phyloP scores from a whole-genome alignment of 2,113 vertebrate genomes.

The Pyrgilauda ruficollis region DNA sequence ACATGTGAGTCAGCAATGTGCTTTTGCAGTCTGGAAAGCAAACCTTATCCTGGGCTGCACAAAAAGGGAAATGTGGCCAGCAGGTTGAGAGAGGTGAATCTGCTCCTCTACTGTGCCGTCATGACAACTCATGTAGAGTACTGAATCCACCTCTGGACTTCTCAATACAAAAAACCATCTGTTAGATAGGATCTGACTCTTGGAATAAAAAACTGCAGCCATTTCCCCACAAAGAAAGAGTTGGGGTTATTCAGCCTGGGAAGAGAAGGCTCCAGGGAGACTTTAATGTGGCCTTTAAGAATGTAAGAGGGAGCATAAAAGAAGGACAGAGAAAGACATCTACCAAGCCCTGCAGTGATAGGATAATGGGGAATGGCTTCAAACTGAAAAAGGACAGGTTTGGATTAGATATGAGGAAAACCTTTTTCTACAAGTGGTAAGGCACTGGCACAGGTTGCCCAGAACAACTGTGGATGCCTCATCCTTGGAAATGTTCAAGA shows the following conservation, averaged over 20 bases:
- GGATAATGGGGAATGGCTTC: neutral
- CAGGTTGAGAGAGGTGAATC: neutral
- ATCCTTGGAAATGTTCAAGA: neutral
- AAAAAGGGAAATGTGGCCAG: neutral
- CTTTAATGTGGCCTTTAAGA: neutral
- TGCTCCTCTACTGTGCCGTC: neutral
- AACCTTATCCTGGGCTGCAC: neutral
- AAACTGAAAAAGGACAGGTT: neutral
- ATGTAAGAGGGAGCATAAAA: neutral
- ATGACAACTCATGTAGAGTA: neutral
- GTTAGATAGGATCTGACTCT: neutral
- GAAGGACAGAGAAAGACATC: neutral
- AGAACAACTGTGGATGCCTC: neutral
- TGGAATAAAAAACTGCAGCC: neutral
- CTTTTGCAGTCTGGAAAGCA: neutral
- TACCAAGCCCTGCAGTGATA: neutral
- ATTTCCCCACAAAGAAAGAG: fast-evolving
- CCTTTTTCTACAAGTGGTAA: neutral
- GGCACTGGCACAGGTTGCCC: neutral
- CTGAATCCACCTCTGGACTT: neutral
- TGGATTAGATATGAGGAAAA: neutral
- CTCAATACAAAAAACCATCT: neutral
- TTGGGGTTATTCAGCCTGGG: neutral
- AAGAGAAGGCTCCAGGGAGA: neutral
- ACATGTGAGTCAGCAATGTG: neutral